phyloP scores from a whole-genome alignment of 2,113 vertebrate genomes.

The Oostethus manadensis region DNA sequence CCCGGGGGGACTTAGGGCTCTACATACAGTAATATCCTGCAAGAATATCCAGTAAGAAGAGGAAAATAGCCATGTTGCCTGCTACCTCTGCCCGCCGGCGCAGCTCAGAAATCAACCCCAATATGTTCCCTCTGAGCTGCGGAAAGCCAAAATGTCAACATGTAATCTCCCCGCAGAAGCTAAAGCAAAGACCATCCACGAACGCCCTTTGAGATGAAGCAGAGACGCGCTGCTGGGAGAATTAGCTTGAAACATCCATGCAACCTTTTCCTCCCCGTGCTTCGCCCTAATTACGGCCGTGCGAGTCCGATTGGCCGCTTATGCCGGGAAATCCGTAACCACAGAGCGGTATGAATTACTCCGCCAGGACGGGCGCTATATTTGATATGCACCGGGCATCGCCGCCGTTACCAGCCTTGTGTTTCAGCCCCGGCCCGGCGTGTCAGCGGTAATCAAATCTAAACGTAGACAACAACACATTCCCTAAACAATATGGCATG shows the following conservation, averaged over 20 bases:
- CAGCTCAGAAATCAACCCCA: slow-evolving; percentile 43
- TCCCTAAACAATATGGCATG: slow-evolving; percentile 66
- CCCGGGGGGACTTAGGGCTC: slow-evolving; percentile 1
- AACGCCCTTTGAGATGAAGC: slow-evolving; percentile 13
- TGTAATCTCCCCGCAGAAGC: slow-evolving; percentile 32
- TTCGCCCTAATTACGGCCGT: slow-evolving; percentile 59
- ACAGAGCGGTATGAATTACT: slow-evolving; percentile 70
- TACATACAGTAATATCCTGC: neutral
- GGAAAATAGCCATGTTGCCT: slow-evolving; percentile 11
- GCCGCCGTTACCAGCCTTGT: slow-evolving; percentile 64
- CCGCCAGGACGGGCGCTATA: slow-evolving; percentile 59
- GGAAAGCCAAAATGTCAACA: slow-evolving; percentile 50
- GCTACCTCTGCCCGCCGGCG: slow-evolving; percentile 9
- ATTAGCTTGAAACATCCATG: slow-evolving; percentile 42
- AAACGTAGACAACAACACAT: slow-evolving; percentile 75
- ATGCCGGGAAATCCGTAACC: slow-evolving; percentile 73
- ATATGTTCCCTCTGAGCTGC: slow-evolving; percentile 22
- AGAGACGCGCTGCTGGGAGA: slow-evolving; percentile 13
- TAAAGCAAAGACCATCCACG: slow-evolving; percentile 42
- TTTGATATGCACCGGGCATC: slow-evolving; percentile 68
- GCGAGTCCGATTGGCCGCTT: slow-evolving; percentile 62
- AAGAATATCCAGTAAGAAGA: neutral
- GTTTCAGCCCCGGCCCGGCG: slow-evolving; percentile 64
- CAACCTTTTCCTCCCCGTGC: slow-evolving; percentile 39
- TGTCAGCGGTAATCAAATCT: slow-evolving; percentile 78